Evolutionary conservation across 1,140 invertebrate genomes (phyloP).

Genomic region (Atta texana): DNA sequence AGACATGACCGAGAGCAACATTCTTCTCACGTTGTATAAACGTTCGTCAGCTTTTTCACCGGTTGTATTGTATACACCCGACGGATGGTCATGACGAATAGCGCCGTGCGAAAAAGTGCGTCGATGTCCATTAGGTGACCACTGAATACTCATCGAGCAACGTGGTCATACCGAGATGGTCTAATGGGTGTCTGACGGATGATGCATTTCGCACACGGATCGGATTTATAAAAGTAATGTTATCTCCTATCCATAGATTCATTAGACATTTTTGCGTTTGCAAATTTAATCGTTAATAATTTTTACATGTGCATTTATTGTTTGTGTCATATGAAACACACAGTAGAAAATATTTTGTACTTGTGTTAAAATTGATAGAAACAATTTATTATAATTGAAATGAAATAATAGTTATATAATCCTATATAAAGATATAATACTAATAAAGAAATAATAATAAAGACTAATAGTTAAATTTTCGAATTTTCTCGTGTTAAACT

Average conservation of each 20-base stretch:
- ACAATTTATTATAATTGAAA: constrained; percentile 23
- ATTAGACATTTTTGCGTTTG: background rate
- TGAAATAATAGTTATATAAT: background rate
- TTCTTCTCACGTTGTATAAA: constrained; percentile 65
- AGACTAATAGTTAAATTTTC: background rate
- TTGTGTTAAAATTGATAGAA: background rate
- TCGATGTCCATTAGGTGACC: constrained; percentile 62
- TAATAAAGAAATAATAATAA: too few species aligned
- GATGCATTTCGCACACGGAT: constrained; percentile 18
- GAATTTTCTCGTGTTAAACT: background rate
- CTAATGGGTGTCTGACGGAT: constrained; percentile 62
- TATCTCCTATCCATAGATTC: background rate
- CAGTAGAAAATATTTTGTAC: too few species aligned
- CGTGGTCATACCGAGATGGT: constrained; percentile 10
- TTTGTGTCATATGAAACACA: background rate
- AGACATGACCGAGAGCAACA: constrained; percentile 51
- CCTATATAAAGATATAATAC: too few species aligned
- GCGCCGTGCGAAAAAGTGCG: constrained; percentile 57
- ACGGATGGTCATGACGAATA: constrained; percentile 60
- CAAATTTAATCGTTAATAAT: constrained; percentile 3
- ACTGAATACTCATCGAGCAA: constrained; percentile 30
- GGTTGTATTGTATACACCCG: constrained; percentile 41
- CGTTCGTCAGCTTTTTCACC: constrained; percentile 61
- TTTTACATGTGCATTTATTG: background rate
- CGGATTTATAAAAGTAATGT: constrained; percentile 40